phyloP scores from a whole-genome alignment of 2,888 invertebrate species.

The Hipparchia semele region DNA sequence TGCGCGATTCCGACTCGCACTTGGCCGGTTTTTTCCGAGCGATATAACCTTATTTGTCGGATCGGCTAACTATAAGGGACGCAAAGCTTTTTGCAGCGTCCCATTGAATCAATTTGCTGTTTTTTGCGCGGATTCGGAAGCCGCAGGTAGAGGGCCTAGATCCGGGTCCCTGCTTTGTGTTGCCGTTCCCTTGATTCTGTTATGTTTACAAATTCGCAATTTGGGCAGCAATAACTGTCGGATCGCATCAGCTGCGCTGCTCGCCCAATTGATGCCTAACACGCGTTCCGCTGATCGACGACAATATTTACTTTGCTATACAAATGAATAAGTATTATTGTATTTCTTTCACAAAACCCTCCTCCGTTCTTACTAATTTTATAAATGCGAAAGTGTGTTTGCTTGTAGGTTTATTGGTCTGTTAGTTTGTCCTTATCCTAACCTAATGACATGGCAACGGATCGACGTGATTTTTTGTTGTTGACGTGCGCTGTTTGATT shows the following conservation, averaged over 20 bases:
- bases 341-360: not conserved
- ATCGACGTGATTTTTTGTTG: too few species aligned
- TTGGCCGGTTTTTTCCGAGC: slow-evolving; percentile 64
- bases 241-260: slow-evolving; percentile 71
- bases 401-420: too few species aligned
- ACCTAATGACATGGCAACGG: too few species aligned
- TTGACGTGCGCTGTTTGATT: too few species aligned
- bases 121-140: slow-evolving; percentile 80
- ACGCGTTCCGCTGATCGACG: slow-evolving; percentile 37
- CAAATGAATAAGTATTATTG: slow-evolving; percentile 24
- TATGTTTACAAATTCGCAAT: slow-evolving; percentile 80
- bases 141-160: slow-evolving; percentile 80
- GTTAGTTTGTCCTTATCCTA: too few species aligned
- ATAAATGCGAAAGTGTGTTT: too few species aligned
- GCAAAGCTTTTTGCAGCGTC: slow-evolving; percentile 70
- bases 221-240: slow-evolving; percentile 76
- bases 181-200: slow-evolving; percentile 64
- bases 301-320: slow-evolving; percentile 39
- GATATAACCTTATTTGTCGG: slow-evolving; percentile 76
- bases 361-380: too few species aligned
- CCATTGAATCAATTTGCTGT: slow-evolving; percentile 74
- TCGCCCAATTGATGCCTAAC: slow-evolving; percentile 62
- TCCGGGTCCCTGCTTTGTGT: slow-evolving; percentile 73
- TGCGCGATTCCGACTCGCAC: not conserved
- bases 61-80: slow-evolving; percentile 72